Evolutionary conservation across 2,888 invertebrate genomes (phyloP).

Genomic region (Corbicula japonica): DNA sequence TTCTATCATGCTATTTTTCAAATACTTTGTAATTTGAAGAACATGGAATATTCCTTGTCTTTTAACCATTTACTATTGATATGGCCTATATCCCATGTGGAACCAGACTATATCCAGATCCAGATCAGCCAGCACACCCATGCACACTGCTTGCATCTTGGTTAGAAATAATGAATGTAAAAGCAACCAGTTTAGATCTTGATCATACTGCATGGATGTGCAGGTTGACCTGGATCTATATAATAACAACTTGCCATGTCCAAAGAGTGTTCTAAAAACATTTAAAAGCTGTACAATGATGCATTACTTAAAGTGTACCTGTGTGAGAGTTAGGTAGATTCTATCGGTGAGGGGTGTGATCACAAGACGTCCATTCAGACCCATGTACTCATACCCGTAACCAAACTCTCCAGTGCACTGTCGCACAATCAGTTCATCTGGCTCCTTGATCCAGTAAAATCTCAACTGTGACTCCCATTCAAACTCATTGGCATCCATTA

Average conservation of each 20-base stretch:
- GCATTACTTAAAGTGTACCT: conserved; percentile 86
- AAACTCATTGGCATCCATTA: conserved; percentile 94
- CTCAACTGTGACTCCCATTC: conserved; percentile 97
- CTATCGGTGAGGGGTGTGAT: conserved; percentile 97
- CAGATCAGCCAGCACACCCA: too few relatives aligned
- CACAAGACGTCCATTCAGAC: conserved; percentile 95
- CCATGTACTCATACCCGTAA: conserved; percentile 98
- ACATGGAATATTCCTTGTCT: too few relatives aligned
- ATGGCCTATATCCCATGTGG: too few relatives aligned
- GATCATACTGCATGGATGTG: too few relatives aligned
- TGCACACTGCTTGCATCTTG: too few relatives aligned
- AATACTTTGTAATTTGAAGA: too few relatives aligned
- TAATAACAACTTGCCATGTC: background rate
- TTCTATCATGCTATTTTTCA: too few relatives aligned
- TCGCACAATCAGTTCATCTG: conserved; percentile 93
- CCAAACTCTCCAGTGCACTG: conserved; percentile 95
- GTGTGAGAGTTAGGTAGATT: conserved; percentile 96
- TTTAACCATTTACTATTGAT: too few relatives aligned
- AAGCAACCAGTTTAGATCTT: too few relatives aligned
- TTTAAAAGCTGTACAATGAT: background rate
- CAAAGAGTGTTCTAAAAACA: background rate
- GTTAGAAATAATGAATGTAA: too few relatives aligned
- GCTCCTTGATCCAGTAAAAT: conserved; percentile 95
- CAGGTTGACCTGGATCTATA: too few relatives aligned
- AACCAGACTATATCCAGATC: too few relatives aligned